Base-by-base conservation (phyloP, 2,797 vertebrate species). In the Danio aesculapii region DNA sequence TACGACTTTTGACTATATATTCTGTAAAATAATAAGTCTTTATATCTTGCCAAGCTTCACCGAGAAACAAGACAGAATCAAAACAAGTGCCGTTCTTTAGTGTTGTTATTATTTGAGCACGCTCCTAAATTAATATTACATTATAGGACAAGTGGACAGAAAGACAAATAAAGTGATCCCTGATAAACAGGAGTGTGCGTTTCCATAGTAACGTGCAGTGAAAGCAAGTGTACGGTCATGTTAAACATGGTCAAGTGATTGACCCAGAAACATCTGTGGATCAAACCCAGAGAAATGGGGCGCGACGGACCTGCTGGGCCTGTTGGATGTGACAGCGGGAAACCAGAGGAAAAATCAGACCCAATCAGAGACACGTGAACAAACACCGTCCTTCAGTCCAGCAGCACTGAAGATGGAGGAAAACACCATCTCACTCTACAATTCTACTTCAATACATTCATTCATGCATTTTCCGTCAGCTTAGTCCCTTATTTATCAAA, bases 251-350 rank as follows among this genome's bases (percentile, higher is more conserved):
- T 50, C 30, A 68, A 30, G 49, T 8, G 8, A 19, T 39, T 84
- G 82, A 87, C 77, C 76, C 53, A n/a, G 76, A 87, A 73, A 67
- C 59, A 73, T 78, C 73, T 72, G 63, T 19, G 53, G 62, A 57
- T 16, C 39, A 64, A 46, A 39, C 62, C 59, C n/a, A 63, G 81
- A 41, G 75, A 83, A 78, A 78, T 64, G 43, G 74, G 50, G 63
- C 73, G 39, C 64, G 67, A 79, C 63, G 17, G 77, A 83, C 61
- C 79, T 77, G 73, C 76, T 62, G 72, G 66, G 78, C 59, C 71
- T 69, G 72, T 66, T 70, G 58, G 79, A 74, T 68, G 53, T 59
- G 68, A 58, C 68, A 41, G 11, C 77, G 74, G 66, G 83, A 71
- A 77, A 75, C 71, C 75, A 69, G 75, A 58, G 49, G 75, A 73